A percentile compares a stretch with the other conserved stretches of the same genome.
phyloP scores from a whole-genome alignment of 2,888 invertebrate species.

The Hypomecis atomaria region DNA sequence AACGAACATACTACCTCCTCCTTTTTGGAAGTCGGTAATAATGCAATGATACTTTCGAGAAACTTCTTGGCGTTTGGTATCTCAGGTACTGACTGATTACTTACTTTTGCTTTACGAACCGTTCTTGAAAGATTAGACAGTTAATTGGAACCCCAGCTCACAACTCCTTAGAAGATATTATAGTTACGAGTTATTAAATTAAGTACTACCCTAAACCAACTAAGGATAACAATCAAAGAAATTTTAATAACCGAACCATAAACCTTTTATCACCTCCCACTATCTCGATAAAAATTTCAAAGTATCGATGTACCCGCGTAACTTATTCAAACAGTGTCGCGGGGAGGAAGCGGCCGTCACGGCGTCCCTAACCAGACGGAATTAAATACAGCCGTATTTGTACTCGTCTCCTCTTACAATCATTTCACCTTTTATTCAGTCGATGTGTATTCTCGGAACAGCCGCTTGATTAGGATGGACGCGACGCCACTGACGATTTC shows the following conservation, averaged over 20 bases:
- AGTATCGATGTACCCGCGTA: constrained; percentile 50
- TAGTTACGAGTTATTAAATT: no score
- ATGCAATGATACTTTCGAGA: no score
- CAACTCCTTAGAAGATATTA: no score
- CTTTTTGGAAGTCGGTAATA: no score
- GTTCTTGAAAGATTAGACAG: no score
- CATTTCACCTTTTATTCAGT: constrained; percentile 65
- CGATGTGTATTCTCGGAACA: constrained; percentile 68
- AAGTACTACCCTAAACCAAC: not conserved
- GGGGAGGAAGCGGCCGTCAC: constrained; percentile 76
- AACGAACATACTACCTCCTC: no score
- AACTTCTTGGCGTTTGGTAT: no score
- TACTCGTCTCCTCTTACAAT: constrained; percentile 65
- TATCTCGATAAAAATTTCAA: constrained; percentile 41
- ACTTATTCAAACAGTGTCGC: constrained; percentile 71
- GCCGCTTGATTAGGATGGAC: constrained; percentile 68
- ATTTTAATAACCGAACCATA: constrained; percentile 21
- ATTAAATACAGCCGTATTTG: constrained; percentile 78
- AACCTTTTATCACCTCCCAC: constrained; percentile 34
- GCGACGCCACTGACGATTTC: constrained; percentile 57
- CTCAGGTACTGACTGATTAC: no score
- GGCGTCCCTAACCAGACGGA: constrained; percentile 72
- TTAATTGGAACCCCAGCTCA: no score
- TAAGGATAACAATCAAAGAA: constrained; percentile 27
- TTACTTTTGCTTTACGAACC: no score